Conservation (phyloP, 2,888 invertebrate species). For the Athrips mouffetella region DNA sequence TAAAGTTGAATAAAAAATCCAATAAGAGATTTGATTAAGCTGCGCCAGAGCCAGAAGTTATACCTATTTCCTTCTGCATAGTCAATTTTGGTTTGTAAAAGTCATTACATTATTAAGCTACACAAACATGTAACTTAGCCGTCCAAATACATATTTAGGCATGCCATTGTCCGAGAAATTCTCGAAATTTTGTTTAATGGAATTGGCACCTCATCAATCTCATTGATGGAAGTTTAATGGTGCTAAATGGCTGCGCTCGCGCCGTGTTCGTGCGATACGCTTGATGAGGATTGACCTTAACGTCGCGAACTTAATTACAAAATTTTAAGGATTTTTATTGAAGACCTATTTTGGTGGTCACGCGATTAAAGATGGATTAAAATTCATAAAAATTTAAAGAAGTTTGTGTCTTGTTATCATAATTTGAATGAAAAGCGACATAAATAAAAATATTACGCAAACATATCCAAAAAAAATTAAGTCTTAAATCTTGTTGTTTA, state of each 20-base stretch:
- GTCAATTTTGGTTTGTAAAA: too few species aligned
- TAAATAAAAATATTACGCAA: not conserved
- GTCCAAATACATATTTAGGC: too few species aligned
- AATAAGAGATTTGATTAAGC: too few species aligned
- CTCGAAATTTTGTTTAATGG: too few species aligned
- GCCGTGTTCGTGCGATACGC: not conserved
- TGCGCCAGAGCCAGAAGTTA: too few species aligned
- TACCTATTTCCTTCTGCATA: too few species aligned
- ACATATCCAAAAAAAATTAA: not conserved
- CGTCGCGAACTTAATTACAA: not conserved
- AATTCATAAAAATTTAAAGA: not conserved
- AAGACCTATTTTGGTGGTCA: not conserved
- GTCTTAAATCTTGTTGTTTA: too few species aligned
- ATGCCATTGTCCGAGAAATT: too few species aligned
- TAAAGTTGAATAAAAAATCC: too few species aligned
- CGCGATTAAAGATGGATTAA: not conserved
- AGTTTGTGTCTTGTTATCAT: not conserved
- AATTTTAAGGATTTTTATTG: not conserved
- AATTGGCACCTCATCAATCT: slow-evolving; percentile 14
- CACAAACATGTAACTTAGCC: too few species aligned
- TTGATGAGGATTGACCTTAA: slow-evolving; percentile 7
- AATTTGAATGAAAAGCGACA: not conserved
- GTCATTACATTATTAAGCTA: too few species aligned
- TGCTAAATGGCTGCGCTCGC: slow-evolving; percentile 1
- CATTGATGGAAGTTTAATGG: slow-evolving; percentile 8